Base-by-base conservation (phyloP, 2,113 vertebrate genomes). In the Corythaeola cristata region DNA sequence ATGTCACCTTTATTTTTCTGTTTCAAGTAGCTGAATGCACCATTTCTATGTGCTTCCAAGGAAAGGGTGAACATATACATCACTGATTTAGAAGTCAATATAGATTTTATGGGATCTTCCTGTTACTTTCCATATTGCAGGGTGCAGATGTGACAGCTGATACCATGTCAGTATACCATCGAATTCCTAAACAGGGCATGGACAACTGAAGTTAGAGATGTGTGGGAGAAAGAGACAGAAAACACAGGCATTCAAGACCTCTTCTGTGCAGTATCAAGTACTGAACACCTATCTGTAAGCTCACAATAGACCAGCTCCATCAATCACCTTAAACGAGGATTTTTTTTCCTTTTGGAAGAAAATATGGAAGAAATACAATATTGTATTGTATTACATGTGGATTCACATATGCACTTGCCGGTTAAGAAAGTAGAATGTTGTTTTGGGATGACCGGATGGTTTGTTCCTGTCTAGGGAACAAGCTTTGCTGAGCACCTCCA, bases 321-420 rank as follows among this genome's bases (percentile, higher is more conserved):
- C 64, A 87, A 84, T 23, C 28, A n/a, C 21, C 27, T 85, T 83
- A 95, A 96, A 96, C 76, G 41, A 94, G 33, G 8, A 72, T 69
- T 73, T 83, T 20, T 14, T 63, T 77, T 81, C 12, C 62, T 82
- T 55, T 39, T n/a, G 7, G 17, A 53, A 17, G 30, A 81, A 58
- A 35, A 28, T 7, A 67, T 58, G 19, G 41, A 85, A 86, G 35
- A 75, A 78, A 81, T n/a, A 13, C 3, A 27, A 3, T 24, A 71
- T 35, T 33, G 23, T 47, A 37, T 44, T 68, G 9, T 39, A 75
- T 87, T 50, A 28, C n/a, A 37, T 9, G 8, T 75, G 59, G 63
- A 88, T 83, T 84, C 53, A 73, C 24, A 56, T 5, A 35, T 16
- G 9, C 22, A 26, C 30, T 10, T 81, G 19, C 30, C 49, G 59